phyloP scores from a whole-genome alignment of 2,888 invertebrate species.

The Oxycera nigricornis region DNA sequence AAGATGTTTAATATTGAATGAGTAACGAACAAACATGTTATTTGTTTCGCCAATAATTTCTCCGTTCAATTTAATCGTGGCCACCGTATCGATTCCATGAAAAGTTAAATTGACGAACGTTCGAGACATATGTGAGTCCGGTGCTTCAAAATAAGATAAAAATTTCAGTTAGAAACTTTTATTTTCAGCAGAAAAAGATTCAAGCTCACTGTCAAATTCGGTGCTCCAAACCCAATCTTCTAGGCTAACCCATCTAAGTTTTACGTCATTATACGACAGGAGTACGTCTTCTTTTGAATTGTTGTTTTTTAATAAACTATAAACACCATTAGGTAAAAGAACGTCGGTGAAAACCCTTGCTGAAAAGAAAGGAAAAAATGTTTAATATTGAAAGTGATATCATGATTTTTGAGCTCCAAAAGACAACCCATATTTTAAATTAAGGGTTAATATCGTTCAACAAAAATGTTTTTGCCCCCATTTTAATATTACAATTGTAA shows the following conservation, averaged over 20 bases:
- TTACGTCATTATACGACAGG: constrained; percentile 76
- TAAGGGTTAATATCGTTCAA: too few relatives aligned
- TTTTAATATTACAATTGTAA: too few relatives aligned
- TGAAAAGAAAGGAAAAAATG: constrained; percentile 48
- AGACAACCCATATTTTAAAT: too few relatives aligned
- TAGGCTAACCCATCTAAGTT: constrained; percentile 82
- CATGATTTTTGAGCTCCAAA: too few relatives aligned
- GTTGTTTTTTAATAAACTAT: constrained; percentile 50
- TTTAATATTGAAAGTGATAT: background rate
- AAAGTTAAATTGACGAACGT: constrained; percentile 67
- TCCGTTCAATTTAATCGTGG: constrained; percentile 77
- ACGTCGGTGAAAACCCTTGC: constrained; percentile 50
- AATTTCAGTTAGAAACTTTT: background rate
- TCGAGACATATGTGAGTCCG: constrained; percentile 54
- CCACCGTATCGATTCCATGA: constrained; percentile 86
- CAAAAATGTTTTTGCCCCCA: too few relatives aligned
- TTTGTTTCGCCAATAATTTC: constrained; percentile 69
- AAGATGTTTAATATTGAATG: constrained; percentile 70
- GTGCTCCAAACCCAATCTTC: constrained; percentile 80
- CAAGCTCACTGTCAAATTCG: constrained; percentile 72
- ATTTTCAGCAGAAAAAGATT: background rate
- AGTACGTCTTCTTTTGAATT: constrained; percentile 57
- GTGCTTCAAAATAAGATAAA: constrained; percentile 55
- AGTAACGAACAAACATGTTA: constrained; percentile 88
- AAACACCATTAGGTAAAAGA: constrained; percentile 57